A percentile compares a stretch with the other conserved stretches of the same genome.
Conservation (phyloP, 2,888 invertebrate genomes). For the Odontocerum albicorne region DNA sequence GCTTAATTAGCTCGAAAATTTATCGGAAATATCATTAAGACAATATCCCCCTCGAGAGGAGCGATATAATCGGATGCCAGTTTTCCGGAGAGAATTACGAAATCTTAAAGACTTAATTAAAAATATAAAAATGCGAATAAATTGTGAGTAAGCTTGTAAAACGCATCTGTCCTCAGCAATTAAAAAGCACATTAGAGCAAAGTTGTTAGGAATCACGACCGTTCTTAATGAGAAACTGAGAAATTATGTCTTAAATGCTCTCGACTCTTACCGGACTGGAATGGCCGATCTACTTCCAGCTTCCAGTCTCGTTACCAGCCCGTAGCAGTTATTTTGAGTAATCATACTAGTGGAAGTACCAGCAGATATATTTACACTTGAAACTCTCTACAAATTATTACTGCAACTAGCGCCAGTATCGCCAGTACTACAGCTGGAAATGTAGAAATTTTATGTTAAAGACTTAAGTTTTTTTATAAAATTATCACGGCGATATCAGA, state of each 20-base stretch:
- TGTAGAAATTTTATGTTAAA: no score
- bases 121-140: slow-evolving; percentile 36
- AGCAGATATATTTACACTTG: no score
- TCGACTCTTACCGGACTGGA: background rate
- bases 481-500: no score
- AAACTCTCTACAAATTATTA: no score
- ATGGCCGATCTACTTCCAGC: no score
- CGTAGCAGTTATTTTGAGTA: no score
- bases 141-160: slow-evolving; percentile 32
- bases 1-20: slow-evolving; percentile 15
- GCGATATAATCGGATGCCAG: slow-evolving; percentile 26
- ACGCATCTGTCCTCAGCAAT: slow-evolving; percentile 37
- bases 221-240: slow-evolving; percentile 34
- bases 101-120: slow-evolving; percentile 33
- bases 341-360: no score
- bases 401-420: no score
- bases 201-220: slow-evolving; percentile 30
- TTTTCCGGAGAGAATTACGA: slow-evolving; percentile 13
- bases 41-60: slow-evolving; percentile 11
- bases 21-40: slow-evolving; percentile 23
- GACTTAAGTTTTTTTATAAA: no score
- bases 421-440: no score
- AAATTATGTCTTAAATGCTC: slow-evolving; percentile 26
- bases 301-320: no score
- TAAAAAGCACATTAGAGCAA: slow-evolving; percentile 34